A percentile compares a stretch with the other conserved stretches of the same genome.
phyloP scores from a whole-genome alignment of 2,113 vertebrate genomes.

The Uria aalge region DNA sequence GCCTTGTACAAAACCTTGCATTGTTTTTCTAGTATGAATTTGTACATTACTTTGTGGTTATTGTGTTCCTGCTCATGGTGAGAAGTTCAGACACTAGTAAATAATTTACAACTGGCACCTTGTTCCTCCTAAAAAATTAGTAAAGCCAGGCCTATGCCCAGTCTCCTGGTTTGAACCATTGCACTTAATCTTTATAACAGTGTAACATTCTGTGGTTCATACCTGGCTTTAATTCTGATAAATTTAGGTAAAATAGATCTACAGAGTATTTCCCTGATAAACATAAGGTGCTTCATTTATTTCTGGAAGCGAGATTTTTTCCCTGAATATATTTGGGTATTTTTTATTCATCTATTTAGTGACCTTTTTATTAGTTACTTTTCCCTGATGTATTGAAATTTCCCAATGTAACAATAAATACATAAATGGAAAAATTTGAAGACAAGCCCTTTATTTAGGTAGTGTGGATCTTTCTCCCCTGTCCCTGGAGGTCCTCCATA shows the following conservation, averaged over 20 bases:
- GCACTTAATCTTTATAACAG: neutral
- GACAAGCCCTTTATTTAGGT: neutral
- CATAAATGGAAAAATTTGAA: neutral
- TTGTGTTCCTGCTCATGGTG: neutral
- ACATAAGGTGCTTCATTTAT: rapidly evolving
- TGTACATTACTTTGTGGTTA: neutral
- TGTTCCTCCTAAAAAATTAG: neutral
- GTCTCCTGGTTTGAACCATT: neutral
- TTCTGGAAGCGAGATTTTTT: neutral
- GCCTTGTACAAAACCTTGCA: neutral
- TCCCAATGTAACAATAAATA: neutral
- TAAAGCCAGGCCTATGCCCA: neutral
- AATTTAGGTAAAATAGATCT: neutral
- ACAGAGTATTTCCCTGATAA: neutral
- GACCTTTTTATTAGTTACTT: neutral
- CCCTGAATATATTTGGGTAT: neutral
- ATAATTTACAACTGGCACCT: neutral
- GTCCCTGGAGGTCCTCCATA: neutral
- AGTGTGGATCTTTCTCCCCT: neutral
- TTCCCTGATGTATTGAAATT: neutral
- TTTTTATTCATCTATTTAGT: neutral
- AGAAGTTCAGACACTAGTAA: neutral
- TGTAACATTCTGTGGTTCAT: neutral
- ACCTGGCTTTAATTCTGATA: neutral
- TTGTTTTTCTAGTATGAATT: neutral